A percentile compares a stretch with the other conserved stretches of the same genome.
phyloP scores from a whole-genome alignment of 2,113 vertebrate genomes.

The Laticauda colubrina region DNA sequence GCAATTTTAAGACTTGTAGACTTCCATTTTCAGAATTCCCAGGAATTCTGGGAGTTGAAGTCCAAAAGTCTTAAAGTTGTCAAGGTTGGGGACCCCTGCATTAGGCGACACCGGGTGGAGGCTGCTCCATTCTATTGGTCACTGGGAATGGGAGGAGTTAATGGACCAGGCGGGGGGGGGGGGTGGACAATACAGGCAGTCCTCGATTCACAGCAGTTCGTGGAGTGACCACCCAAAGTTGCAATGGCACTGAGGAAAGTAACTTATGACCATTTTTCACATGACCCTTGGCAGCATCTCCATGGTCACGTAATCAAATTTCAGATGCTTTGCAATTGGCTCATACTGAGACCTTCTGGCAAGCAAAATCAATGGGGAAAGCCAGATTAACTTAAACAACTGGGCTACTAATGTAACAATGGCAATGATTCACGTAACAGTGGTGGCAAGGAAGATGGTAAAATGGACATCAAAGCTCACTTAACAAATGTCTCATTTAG shows the following conservation, averaged over 20 bases:
- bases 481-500: not conserved
- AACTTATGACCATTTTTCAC: not conserved
- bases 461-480: not conserved
- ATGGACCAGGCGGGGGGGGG: not conserved
- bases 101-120: not conserved
- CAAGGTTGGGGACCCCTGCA: not conserved
- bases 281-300: not conserved
- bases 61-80: too few relatives aligned
- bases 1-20: too few relatives aligned
- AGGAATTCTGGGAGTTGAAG: too few relatives aligned
- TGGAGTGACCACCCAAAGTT: not conserved
- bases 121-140: not conserved
- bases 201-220: not conserved
- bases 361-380: not conserved
- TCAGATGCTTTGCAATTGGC: not conserved
- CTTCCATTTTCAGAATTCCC: too few relatives aligned
- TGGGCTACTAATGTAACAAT: not conserved
- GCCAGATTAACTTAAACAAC: not conserved
- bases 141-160: not conserved
- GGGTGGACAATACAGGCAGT: not conserved
- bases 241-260: not conserved
- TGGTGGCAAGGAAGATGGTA: not conserved
- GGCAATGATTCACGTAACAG: not conserved
- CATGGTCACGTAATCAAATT: not conserved
- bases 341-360: not conserved